phyloP scores from a whole-genome alignment of 2,888 invertebrate genomes.

The Gari tellinella region DNA sequence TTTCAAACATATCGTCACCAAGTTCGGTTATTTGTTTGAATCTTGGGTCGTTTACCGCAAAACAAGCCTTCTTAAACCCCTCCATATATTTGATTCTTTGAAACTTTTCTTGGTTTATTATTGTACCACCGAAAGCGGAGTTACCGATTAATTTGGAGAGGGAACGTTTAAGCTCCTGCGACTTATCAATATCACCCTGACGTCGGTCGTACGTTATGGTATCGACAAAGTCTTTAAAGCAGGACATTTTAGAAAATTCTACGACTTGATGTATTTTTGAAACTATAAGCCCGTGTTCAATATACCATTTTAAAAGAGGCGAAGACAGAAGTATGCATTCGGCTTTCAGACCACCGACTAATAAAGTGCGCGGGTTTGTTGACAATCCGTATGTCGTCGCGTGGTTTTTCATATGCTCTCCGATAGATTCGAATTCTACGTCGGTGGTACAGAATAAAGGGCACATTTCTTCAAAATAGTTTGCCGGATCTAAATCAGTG shows the following conservation, averaged over 20 bases:
- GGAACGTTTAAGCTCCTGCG: slow-evolving; percentile 6
- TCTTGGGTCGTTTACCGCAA: slow-evolving; percentile 15
- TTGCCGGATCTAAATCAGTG: slow-evolving; percentile 6
- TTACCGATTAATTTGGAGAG: slow-evolving; percentile 24
- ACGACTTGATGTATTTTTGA: slow-evolving; percentile 43
- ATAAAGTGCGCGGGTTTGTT: slow-evolving; percentile 17
- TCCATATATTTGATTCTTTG: slow-evolving; percentile 17
- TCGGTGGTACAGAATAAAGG: slow-evolving; percentile 43
- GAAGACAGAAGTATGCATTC: slow-evolving; percentile 31
- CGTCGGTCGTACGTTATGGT: no score
- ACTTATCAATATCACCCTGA: slow-evolving; percentile 20
- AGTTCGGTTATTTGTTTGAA: no score
- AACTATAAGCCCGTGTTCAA: slow-evolving; percentile 48
- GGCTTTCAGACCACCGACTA: slow-evolving; percentile 43
- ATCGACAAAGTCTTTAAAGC: no score
- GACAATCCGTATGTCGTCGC: slow-evolving; percentile 10
- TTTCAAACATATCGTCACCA: no score
- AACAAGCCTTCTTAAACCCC: slow-evolving; percentile 8
- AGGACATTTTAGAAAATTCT: slow-evolving; percentile 38
- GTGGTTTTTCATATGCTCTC: slow-evolving; percentile 39
- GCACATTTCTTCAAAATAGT: slow-evolving; percentile 47
- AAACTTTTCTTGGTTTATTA: slow-evolving; percentile 21
- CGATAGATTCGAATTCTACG: slow-evolving; percentile 31
- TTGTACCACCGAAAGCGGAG: slow-evolving; percentile 19
- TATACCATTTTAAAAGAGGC: slow-evolving; percentile 52